A percentile compares a stretch with the other conserved stretches of the same genome.
These are phyloP conservation scores for Orbicella faveolata DNA, from an alignment of 64 coral and sea anemone genomes.

Conservation along the genomic window DNA sequence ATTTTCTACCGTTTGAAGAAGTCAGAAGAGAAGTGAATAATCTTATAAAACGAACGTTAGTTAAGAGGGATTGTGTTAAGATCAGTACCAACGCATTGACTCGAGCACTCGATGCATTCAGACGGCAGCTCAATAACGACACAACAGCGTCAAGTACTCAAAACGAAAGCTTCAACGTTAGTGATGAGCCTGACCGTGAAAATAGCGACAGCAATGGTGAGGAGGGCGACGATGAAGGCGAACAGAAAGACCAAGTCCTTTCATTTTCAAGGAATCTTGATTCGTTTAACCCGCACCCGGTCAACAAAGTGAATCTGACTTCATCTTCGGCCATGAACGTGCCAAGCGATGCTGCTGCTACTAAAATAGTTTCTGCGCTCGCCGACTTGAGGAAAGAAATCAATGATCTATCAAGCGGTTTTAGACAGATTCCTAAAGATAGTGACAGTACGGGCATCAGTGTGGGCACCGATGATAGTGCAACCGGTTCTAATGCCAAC, in stretches of 20 bases:
- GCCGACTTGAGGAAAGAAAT: neutral
- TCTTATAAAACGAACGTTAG: neutral
- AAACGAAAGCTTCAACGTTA: neutral
- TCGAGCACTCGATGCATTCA: neutral
- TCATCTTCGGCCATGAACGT: neutral
- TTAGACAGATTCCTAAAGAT: neutral
- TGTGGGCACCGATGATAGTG: neutral
- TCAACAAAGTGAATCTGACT: neutral
- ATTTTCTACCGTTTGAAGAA: slow-evolving; percentile 27
- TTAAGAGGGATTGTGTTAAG: neutral
- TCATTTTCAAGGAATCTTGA: neutral
- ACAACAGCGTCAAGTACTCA: neutral
- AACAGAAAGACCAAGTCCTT: neutral
- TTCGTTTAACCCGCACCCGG: neutral
- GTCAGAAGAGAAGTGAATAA: neutral
- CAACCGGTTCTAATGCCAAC: neutral
- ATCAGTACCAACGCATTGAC: slow-evolving; percentile 18
- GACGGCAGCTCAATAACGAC: neutral
- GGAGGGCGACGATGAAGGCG: neutral
- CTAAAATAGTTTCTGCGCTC: neutral
- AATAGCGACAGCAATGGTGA: no score
- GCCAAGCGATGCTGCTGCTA: neutral
- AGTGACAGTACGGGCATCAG: no score
- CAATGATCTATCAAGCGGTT: no score
- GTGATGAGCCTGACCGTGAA: neutral